phyloP scores from a whole-genome alignment of 2,888 invertebrate genomes.

The Eremobia ochroleuca region DNA sequence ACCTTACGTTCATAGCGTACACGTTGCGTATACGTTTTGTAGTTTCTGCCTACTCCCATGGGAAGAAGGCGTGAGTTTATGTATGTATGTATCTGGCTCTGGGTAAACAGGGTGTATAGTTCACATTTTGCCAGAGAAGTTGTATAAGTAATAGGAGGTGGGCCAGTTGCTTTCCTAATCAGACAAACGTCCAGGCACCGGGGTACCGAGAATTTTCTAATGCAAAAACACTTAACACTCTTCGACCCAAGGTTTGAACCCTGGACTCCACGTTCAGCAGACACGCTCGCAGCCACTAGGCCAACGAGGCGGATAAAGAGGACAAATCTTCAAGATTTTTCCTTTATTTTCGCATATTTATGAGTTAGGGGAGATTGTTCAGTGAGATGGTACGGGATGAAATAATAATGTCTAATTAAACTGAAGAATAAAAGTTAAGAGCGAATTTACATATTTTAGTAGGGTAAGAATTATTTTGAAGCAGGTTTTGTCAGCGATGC shows the following conservation, averaged over 20 bases:
- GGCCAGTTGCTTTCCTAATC: neutral
- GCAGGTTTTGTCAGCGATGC: slow-evolving; percentile 21
- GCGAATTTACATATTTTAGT: slow-evolving; percentile 59
- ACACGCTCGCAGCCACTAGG: neutral
- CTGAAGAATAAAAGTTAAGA: slow-evolving; percentile 57
- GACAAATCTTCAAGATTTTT: slow-evolving; percentile 26
- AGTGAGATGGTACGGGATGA: slow-evolving; percentile 45
- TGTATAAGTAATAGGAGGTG: too few species aligned
- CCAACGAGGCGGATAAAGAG: neutral
- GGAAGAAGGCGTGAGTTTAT: neutral
- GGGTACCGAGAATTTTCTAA: neutral
- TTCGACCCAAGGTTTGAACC: neutral
- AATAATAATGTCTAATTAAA: slow-evolving; percentile 65
- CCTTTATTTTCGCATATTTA: slow-evolving; percentile 59
- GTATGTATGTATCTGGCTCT: neutral
- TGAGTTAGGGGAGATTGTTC: slow-evolving; percentile 50
- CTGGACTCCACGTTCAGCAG: neutral
- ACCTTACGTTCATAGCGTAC: too few species aligned
- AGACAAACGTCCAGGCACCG: neutral
- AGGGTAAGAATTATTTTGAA: slow-evolving; percentile 21
- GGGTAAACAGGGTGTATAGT: neutral
- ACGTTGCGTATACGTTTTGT: too few species aligned
- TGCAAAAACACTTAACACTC: neutral
- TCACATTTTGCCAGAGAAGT: neutral
- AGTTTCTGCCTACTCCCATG: neutral